Conservation (phyloP, 1,140 invertebrate species). For the Cephus cinctus region DNA sequence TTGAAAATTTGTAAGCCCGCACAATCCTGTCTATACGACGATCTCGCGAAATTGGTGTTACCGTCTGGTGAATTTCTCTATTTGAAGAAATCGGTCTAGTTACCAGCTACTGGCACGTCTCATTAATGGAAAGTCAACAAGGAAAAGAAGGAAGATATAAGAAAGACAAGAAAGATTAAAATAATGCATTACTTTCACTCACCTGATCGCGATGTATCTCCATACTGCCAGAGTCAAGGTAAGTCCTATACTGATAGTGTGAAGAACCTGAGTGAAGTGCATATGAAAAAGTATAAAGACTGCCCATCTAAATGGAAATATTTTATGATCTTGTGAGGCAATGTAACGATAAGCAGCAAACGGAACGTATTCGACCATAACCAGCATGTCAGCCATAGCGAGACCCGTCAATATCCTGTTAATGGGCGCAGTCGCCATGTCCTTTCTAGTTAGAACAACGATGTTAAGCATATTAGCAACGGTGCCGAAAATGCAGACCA, state of each 20-base stretch:
- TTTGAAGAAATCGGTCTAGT: too few species aligned
- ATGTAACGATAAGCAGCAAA: slow-evolving; percentile 78
- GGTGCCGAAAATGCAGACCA: slow-evolving; percentile 84
- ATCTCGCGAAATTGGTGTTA: too few species aligned
- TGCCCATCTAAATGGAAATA: slow-evolving; percentile 67
- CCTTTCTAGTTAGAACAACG: slow-evolving; percentile 80
- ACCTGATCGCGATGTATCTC: slow-evolving; percentile 69
- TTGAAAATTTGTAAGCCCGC: too few species aligned
- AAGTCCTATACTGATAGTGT: slow-evolving; percentile 86
- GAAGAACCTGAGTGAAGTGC: slow-evolving; percentile 76
- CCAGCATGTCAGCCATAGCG: slow-evolving; percentile 80
- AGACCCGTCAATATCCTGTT: slow-evolving; percentile 80
- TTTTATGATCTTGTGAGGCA: slow-evolving; percentile 56
- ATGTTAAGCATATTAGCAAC: slow-evolving; percentile 90
- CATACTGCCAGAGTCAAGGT: slow-evolving; percentile 80
- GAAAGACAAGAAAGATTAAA: not conserved
- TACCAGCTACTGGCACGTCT: too few species aligned
- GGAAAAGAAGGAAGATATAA: slow-evolving; percentile 6
- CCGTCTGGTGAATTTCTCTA: too few species aligned
- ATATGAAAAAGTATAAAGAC: slow-evolving; percentile 76
- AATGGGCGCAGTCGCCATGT: slow-evolving; percentile 78
- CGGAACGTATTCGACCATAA: slow-evolving; percentile 86
- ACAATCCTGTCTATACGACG: too few species aligned
- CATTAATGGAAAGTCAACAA: too few species aligned
- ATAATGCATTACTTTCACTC: slow-evolving; percentile 29